Evolutionary conservation across 2,888 invertebrate genomes (phyloP).

Genomic region (Hydriomena furcata): DNA sequence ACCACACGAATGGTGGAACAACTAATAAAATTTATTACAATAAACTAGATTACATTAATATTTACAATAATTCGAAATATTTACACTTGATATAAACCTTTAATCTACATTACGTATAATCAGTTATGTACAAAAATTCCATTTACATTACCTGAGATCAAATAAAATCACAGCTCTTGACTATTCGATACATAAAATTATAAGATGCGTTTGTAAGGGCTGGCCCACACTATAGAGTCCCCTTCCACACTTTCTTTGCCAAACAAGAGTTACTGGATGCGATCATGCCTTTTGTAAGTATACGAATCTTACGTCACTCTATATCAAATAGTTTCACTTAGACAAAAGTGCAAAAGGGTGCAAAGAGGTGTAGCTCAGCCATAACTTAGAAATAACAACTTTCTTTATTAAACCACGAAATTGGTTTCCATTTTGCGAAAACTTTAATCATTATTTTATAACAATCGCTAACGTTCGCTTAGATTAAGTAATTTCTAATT

Average conservation of each 20-base stretch:
- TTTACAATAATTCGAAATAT: conserved; percentile 74
- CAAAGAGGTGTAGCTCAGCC: not conserved
- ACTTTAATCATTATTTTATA: conserved; percentile 31
- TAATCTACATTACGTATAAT: conserved; percentile 63
- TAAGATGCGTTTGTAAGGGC: conserved; percentile 11
- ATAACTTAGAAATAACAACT: not conserved
- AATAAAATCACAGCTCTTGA: conserved; percentile 38
- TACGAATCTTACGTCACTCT: too few species aligned
- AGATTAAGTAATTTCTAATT: conserved; percentile 23
- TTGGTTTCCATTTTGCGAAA: conserved; percentile 31
- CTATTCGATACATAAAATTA: conserved; percentile 24
- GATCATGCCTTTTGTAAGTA: too few species aligned
- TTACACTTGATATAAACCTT: conserved; percentile 73
- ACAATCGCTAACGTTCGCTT: conserved; percentile 37
- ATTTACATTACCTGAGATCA: conserved; percentile 51
- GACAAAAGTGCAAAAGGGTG: not conserved
- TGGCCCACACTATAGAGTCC: not conserved
- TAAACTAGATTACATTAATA: conserved; percentile 52
- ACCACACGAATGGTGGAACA: conserved; percentile 64
- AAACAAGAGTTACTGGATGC: too few species aligned
- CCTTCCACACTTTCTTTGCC: not conserved
- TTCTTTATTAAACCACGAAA: conserved; percentile 19
- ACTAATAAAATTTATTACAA: conserved; percentile 44
- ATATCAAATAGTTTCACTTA: not conserved
- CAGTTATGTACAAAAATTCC: conserved; percentile 61